Conservation (phyloP, 2,113 vertebrate species). For the Myotis lucifugus region DNA sequence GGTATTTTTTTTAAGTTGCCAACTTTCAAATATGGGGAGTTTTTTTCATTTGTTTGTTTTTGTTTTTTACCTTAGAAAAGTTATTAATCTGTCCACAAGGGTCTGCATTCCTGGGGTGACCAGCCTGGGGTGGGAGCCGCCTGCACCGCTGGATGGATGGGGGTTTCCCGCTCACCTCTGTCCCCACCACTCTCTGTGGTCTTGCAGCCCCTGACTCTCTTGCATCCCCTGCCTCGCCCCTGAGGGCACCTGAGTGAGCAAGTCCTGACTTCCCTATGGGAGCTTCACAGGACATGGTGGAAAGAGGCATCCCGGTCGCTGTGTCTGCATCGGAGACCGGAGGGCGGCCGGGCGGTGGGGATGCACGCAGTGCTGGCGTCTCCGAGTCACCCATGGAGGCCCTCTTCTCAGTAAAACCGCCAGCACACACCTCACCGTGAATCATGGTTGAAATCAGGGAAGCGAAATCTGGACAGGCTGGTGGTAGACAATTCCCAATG, state of each 20-base stretch:
- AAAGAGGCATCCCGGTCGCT: background rate
- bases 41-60: background rate
- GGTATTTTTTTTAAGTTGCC: background rate
- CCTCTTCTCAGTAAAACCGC: background rate
- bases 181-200: background rate
- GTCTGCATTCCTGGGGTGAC: background rate
- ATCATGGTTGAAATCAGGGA: background rate
- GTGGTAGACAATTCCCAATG: background rate
- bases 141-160: accelerated
- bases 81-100: background rate
- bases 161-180: background rate
- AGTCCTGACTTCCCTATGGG: background rate
- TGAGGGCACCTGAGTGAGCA: background rate
- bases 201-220: background rate
- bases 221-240: background rate
- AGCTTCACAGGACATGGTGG: background rate
- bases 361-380: accelerated
- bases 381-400: no score
- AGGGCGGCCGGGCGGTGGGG: accelerated
- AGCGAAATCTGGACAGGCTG: background rate
- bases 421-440: background rate
- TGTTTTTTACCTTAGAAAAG: background rate
- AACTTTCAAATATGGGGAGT: background rate
- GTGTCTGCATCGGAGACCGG: background rate
- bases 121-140: no score